Base-by-base conservation (phyloP, 2,888 invertebrate species). In the Ectobius pallidus region DNA sequence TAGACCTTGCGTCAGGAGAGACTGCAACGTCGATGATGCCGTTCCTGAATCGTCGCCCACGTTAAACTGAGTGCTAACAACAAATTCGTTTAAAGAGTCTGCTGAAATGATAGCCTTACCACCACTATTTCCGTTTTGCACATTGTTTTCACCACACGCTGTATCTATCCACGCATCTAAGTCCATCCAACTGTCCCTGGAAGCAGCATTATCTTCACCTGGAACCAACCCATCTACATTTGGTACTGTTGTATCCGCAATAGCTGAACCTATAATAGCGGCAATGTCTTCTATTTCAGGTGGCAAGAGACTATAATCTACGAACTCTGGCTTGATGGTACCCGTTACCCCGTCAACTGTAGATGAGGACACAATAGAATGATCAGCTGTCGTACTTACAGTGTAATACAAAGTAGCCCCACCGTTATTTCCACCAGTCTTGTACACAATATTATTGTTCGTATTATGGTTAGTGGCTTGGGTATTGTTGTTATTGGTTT, bases 161-260 rank as follows among this genome's bases (percentile, higher is more conserved):
- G 90, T 91, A 74, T 92, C 92, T 77, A 95, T 93, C 93, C 93
- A 94, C 72, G 92, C 92, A 76, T 95, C 95, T 69, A 95, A 86
- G 80, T 95, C 94, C 88, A 94, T 92, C 95, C 95, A 95, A 77
- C 91, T 91, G 78, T 94, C 94, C 74, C 93, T 85, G 0, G 93
- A 92, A 11, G 79, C 79, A 65, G 80, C 79, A 0, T 90, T 90
- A 69, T 92, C 92, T 76, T 92, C 92, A 34, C 84, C 83, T n/a
- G 81, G 79, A 20, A 77, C 78, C 30, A 78, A 74, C 76, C 88
- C 89, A n/a, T 88, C 87, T 74, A 77, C 83, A 81, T 82, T 89
- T n/a, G 92, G 91, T 44, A 93, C 93, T 0, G 95, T 95, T 11
- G 94, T 94, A 79, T 94, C 95, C 1, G 94, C 95, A 78, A 95